A percentile compares a stretch with the other conserved stretches of the same genome.
These are phyloP conservation scores for Ariopsis seemanni DNA, from an alignment of 2,113 vertebrate species.

Conservation along the genomic window DNA sequence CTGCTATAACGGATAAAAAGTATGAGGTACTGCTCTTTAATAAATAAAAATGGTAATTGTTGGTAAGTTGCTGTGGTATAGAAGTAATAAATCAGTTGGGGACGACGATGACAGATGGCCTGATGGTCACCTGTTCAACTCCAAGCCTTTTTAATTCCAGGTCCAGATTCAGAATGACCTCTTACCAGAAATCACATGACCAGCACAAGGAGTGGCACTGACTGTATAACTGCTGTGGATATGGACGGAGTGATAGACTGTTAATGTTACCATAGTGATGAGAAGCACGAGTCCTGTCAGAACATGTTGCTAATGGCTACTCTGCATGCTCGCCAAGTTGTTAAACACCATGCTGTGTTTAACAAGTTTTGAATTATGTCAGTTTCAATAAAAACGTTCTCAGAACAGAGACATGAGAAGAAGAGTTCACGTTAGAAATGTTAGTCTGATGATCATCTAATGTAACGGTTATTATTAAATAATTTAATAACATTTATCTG, in stretches of 20 bases:
- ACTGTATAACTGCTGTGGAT: too few species aligned
- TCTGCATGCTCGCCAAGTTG: background rate
- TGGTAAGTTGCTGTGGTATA: too few species aligned
- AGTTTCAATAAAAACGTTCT: background rate
- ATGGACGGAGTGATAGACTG: too few species aligned
- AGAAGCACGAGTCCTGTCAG: background rate
- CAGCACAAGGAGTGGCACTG: too few species aligned
- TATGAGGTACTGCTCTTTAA: too few species aligned
- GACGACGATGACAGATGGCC: too few species aligned
- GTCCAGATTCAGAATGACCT: background rate
- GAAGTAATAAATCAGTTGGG: background rate
- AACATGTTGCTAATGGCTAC: background rate
- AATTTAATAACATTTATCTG: too few species aligned
- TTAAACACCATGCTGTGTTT: background rate
- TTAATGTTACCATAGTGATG: background rate
- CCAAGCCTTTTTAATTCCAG: background rate
- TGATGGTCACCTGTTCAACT: background rate
- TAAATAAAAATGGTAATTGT: too few species aligned
- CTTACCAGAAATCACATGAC: too few species aligned
- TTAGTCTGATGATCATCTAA: background rate
- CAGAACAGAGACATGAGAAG: background rate
- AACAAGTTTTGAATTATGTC: background rate
- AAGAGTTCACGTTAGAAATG: background rate
- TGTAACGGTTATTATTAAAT: too few species aligned
- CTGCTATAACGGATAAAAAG: too few species aligned